phyloP scores from a whole-genome alignment of 2,797 vertebrate species.

The Natrix natrix region DNA sequence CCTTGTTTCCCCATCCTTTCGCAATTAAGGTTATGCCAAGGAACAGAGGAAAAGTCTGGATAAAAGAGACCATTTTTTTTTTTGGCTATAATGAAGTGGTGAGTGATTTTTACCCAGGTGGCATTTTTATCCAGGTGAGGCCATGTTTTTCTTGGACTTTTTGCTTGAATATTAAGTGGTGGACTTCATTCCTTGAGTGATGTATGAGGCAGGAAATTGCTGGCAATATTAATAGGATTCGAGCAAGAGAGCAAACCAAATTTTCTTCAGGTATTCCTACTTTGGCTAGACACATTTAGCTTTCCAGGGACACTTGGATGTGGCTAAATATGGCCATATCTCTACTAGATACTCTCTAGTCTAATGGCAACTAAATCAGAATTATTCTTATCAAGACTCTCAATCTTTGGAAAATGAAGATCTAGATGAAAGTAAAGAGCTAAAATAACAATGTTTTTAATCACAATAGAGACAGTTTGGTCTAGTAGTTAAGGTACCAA shows the following conservation, averaged over 20 bases:
- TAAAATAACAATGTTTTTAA: conserved; percentile 52
- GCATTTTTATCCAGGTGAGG: background rate
- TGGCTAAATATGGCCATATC: background rate
- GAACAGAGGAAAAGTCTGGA: background rate
- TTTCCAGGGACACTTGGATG: background rate
- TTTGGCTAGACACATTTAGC: background rate
- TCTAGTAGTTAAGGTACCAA: background rate
- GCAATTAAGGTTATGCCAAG: background rate
- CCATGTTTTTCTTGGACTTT: background rate
- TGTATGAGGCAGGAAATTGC: background rate
- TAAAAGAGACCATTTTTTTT: background rate
- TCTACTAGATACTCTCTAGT: background rate
- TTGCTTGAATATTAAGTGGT: background rate
- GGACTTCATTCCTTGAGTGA: background rate
- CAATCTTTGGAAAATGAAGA: conserved; percentile 32
- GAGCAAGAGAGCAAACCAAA: background rate
- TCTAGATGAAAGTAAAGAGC: conserved; percentile 55
- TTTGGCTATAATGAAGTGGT: background rate
- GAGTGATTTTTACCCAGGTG: background rate
- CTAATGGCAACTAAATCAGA: background rate
- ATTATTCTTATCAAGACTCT: background rate
- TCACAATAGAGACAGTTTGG: background rate
- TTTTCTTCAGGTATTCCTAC: background rate
- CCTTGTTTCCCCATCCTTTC: background rate
- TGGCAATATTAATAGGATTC: background rate